A percentile compares a stretch with the other conserved stretches of the same genome.
Conservation (phyloP, 2,113 vertebrate genomes). For the Melanostigma gelatinosum region DNA sequence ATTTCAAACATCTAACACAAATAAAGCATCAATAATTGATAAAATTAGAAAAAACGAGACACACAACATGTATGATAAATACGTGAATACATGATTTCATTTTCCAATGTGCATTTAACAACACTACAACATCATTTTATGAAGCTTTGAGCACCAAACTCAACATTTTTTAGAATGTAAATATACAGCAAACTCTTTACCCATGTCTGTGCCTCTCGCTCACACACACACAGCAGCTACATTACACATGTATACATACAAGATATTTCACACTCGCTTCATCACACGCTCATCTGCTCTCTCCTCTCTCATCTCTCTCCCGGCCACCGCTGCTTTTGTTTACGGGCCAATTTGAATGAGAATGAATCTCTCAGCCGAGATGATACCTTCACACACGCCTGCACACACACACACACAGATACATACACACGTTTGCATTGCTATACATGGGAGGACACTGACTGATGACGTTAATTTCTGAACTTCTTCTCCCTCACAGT, state of each 20-base stretch:
- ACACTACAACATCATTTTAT: background rate
- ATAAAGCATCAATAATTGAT: background rate
- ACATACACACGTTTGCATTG: slow-evolving; percentile 27
- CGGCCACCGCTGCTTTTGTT: slow-evolving; percentile 95
- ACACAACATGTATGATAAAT: background rate
- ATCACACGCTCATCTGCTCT: slow-evolving; percentile 57
- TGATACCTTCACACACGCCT: slow-evolving; percentile 74
- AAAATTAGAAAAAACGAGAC: background rate
- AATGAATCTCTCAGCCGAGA: slow-evolving; percentile 91
- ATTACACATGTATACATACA: slow-evolving; percentile 64
- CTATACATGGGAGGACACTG: slow-evolving; percentile 19
- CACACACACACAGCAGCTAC: slow-evolving; percentile 9
- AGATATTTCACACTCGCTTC: slow-evolving; percentile 52
- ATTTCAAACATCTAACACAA: background rate
- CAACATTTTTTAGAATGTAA: background rate
- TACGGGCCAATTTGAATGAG: slow-evolving; percentile 99
- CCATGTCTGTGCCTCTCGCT: background rate
- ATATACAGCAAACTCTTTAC: background rate
- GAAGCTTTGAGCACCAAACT: background rate
- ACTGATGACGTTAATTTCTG: slow-evolving; percentile 29
- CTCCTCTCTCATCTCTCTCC: slow-evolving; percentile 68
- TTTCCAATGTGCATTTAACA: background rate
- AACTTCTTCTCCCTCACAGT: slow-evolving; percentile 17
- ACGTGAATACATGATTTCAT: background rate
- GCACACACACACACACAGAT: slow-evolving; percentile 43